phyloP scores from a whole-genome alignment of 2,888 invertebrate species.

The Unio pictorum region DNA sequence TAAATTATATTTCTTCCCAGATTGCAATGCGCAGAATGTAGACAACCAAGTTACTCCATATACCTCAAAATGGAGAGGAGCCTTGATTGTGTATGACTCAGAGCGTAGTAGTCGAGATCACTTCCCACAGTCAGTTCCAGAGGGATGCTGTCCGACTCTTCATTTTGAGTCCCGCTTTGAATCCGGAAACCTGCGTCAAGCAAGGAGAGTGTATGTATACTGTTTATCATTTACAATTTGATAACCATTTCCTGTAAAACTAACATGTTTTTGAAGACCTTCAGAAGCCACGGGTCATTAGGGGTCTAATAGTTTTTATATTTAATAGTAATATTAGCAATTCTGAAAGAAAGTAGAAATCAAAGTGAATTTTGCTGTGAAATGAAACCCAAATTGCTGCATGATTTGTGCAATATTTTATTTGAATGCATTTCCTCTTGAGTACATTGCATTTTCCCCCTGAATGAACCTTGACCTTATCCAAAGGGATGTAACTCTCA shows the following conservation, averaged over 20 bases:
- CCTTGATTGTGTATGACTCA: constrained; percentile 66
- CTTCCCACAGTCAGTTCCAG: constrained; percentile 52
- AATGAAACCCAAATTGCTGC: no score
- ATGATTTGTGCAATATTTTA: no score
- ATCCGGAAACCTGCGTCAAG: constrained; percentile 69
- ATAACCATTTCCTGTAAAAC: neutral
- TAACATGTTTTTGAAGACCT: neutral
- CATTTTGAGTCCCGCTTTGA: constrained; percentile 71
- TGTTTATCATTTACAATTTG: neutral
- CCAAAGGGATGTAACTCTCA: no score
- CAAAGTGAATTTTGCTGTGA: no score
- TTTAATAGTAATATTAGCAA: no score
- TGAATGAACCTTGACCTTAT: no score
- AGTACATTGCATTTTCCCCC: no score
- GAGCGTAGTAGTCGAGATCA: constrained; percentile 65
- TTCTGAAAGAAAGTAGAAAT: no score
- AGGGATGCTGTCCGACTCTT: constrained; percentile 66
- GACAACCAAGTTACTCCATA: constrained; percentile 63
- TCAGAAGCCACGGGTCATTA: neutral
- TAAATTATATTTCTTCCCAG: constrained; percentile 23
- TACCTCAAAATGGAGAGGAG: constrained; percentile 63
- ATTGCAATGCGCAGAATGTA: constrained; percentile 49
- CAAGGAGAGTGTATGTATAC: constrained; percentile 65
- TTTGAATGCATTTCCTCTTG: no score
- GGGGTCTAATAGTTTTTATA: no score